Conservation (phyloP, 2,888 invertebrate genomes). For the Pterostichus madidus region DNA sequence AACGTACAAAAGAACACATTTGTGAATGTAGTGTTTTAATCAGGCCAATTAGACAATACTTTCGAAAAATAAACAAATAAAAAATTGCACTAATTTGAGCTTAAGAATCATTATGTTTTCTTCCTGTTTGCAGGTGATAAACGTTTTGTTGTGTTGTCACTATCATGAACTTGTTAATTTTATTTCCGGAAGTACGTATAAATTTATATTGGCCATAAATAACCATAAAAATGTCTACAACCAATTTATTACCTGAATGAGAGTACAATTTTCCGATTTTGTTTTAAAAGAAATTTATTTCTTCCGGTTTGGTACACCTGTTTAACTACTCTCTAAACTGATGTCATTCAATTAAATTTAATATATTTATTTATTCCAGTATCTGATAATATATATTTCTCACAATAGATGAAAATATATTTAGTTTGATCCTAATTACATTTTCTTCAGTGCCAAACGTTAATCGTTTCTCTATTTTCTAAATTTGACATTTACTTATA, state of each 20-base stretch:
- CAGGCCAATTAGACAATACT: conserved; percentile 12
- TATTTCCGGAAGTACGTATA: conserved; percentile 9
- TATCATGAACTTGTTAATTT: not conserved
- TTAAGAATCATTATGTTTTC: not conserved
- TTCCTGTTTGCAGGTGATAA: not conserved
- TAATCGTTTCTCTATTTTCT: conserved; percentile 6
- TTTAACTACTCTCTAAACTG: conserved; percentile 27
- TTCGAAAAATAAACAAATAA: conserved; percentile 33
- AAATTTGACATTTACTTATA: conserved; percentile 32
- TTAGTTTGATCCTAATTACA: not conserved
- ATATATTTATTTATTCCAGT: not conserved
- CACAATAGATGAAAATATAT: no score
- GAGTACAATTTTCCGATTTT: no score
- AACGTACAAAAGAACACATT: no score
- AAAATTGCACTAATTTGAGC: not conserved
- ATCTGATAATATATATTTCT: no score
- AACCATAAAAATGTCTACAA: not conserved
- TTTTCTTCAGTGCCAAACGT: conserved; percentile 11
- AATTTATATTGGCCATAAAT: conserved; percentile 1
- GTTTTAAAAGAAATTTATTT: not conserved
- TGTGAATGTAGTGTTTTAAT: conserved; percentile 4
- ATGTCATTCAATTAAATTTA: conserved; percentile 5
- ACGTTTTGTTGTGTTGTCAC: not conserved
- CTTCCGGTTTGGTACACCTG: conserved; percentile 6
- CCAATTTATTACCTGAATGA: no score